Percentiles rank a stretch among this genome's conserved stretches.
These are phyloP conservation scores for Drosophila maculinotata DNA, from an alignment of 2,888 invertebrate genomes.

Conservation along the genomic window DNA sequence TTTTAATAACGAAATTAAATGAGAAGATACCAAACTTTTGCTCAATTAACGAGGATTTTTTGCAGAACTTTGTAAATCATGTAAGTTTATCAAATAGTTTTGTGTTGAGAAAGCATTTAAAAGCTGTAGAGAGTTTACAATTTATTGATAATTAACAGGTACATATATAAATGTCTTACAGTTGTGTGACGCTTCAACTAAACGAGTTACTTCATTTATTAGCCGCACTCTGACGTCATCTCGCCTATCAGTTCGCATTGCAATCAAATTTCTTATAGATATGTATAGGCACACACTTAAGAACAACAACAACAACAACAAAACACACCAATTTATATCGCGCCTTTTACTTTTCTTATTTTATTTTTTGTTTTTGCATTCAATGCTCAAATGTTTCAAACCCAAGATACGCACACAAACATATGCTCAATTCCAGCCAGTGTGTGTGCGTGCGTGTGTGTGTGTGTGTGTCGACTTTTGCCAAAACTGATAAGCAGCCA, in stretches of 20 bases:
- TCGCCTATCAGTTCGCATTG: slow-evolving; percentile 38
- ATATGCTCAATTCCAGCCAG: slow-evolving; percentile 29
- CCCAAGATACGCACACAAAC: slow-evolving; percentile 44
- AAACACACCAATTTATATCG: slow-evolving; percentile 22
- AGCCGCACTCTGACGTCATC: slow-evolving; percentile 55
- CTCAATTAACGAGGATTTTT: slow-evolving; percentile 33
- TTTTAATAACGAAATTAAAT: slow-evolving; percentile 17
- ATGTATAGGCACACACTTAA: slow-evolving; percentile 6
- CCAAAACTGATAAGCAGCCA: slow-evolving; percentile 62
- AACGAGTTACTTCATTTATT: slow-evolving; percentile 29
- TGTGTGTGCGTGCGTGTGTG: slow-evolving; percentile 11
- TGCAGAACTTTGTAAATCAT: slow-evolving; percentile 40
- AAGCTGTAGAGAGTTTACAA: not conserved
- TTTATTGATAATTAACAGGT: not conserved
- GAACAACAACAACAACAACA: not conserved
- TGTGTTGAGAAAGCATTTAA: too few species aligned
- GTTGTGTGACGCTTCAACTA: slow-evolving; percentile 21
- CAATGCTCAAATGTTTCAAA: slow-evolving; percentile 47
- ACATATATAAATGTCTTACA: too few species aligned
- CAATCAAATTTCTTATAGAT: slow-evolving; percentile 55
- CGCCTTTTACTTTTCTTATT: slow-evolving; percentile 42
- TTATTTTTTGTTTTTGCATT: slow-evolving; percentile 43
- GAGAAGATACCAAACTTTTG: slow-evolving; percentile 8
- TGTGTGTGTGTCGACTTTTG: slow-evolving; percentile 39
- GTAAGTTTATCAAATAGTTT: slow-evolving; percentile 42